phyloP scores from a whole-genome alignment of 2,888 invertebrate species.

The Morpho achilles region DNA sequence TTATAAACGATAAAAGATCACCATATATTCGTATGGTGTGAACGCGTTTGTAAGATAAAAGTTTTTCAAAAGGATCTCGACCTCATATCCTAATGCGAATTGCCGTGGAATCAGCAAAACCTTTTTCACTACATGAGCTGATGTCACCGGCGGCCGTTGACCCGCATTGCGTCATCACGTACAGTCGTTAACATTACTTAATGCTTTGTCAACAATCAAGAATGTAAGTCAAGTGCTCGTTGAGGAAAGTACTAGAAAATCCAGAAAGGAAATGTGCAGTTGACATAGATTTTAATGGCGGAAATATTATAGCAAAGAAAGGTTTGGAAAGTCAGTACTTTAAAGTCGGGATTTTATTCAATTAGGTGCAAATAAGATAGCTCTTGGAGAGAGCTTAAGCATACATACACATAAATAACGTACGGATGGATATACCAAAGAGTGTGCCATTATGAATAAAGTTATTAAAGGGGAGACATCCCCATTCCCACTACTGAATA shows the following conservation, averaged over 20 bases:
- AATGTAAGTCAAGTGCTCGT: conserved; percentile 12
- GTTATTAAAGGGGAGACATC: no score
- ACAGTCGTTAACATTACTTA: conserved; percentile 29
- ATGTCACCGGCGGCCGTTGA: conserved; percentile 35
- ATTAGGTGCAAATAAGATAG: no score
- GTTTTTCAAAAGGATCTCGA: conserved; percentile 21
- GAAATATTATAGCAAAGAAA: not conserved
- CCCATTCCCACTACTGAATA: no score
- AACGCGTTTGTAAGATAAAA: conserved; percentile 21
- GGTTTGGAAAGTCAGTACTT: no score
- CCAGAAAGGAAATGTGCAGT: conserved; percentile 4
- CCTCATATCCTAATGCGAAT: conserved; percentile 22
- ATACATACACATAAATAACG: no score
- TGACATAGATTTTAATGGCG: not conserved
- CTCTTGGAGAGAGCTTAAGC: no score
- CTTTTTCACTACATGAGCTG: conserved; percentile 20
- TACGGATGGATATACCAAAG: no score
- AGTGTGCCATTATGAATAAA: no score
- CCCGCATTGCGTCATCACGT: conserved; percentile 33
- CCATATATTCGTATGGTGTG: conserved; percentile 11
- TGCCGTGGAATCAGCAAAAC: conserved; percentile 20
- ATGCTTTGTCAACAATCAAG: conserved; percentile 15
- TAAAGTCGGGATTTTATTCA: no score
- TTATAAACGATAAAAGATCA: conserved; percentile 11
- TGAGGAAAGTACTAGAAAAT: conserved; percentile 8